phyloP scores from a whole-genome alignment of 2,888 invertebrate species.

The Conus canariensis region DNA sequence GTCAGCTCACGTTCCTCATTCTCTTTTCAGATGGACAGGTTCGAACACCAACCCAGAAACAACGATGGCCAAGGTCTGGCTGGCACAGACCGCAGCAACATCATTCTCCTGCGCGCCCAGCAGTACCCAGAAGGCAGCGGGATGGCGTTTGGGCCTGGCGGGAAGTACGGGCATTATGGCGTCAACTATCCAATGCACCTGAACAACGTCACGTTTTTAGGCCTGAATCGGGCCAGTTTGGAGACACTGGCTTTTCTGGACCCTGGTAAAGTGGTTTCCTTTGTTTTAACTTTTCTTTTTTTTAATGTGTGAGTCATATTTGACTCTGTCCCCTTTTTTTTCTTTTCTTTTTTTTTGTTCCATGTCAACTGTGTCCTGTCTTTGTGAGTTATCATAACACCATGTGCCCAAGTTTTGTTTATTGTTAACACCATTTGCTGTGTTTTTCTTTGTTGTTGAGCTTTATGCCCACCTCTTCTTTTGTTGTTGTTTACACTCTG shows the following conservation, averaged over 20 bases:
- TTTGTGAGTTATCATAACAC: too few species aligned
- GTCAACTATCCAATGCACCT: conserved; percentile 72
- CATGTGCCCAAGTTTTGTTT: too few species aligned
- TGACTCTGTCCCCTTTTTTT: too few species aligned
- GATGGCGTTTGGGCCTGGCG: conserved; percentile 56
- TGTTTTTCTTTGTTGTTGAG: too few species aligned
- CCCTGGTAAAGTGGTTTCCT: conserved; percentile 58
- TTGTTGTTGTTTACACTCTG: too few species aligned
- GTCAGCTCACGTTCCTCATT: too few species aligned
- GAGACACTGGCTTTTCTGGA: conserved; percentile 70
- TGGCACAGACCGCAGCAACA: conserved; percentile 77
- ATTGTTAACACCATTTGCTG: too few species aligned
- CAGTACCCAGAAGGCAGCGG: conserved; percentile 70
- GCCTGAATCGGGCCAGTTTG: conserved; percentile 62
- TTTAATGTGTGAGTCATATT: too few species aligned
- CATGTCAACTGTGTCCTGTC: too few species aligned
- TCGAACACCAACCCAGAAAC: conserved; percentile 76
- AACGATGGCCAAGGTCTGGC: conserved; percentile 77
- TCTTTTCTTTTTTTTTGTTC: too few species aligned
- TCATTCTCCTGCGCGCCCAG: conserved; percentile 67
- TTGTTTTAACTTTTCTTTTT: neutral
- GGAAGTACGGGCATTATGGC: conserved; percentile 73
- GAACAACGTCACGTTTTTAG: conserved; percentile 68
- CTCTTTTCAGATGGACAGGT: conserved; percentile 76
- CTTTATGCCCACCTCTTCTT: too few species aligned